Percentiles rank a stretch among this genome's conserved stretches.
Evolutionary conservation across 2,113 vertebrate genomes (phyloP).

Genomic region (Nettapus auritus): DNA sequence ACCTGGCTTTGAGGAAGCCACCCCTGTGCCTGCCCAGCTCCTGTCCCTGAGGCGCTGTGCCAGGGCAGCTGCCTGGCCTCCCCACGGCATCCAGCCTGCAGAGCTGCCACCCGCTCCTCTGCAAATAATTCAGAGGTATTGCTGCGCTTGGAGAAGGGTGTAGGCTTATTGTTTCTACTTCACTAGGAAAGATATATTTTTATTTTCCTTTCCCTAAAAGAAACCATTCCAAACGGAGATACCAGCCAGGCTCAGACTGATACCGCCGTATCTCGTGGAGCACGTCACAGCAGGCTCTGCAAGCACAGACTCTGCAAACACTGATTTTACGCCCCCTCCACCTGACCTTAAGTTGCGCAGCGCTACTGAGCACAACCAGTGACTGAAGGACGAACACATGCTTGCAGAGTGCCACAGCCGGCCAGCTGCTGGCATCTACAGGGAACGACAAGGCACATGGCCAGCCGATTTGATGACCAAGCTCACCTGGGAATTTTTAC

Average conservation of each 20-base stretch:
- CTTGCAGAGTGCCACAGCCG: background rate
- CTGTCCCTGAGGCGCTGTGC: background rate
- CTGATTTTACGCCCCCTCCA: background rate
- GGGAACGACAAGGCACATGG: background rate
- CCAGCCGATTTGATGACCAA: background rate
- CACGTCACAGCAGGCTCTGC: background rate
- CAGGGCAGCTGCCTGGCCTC: background rate
- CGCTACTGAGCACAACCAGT: accelerated
- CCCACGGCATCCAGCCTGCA: background rate
- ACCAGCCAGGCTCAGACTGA: background rate
- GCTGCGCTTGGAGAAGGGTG: background rate
- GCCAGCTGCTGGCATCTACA: background rate
- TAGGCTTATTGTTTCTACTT: background rate
- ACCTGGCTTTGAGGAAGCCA: background rate
- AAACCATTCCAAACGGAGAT: background rate
- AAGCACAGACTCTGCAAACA: background rate
- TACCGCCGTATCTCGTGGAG: background rate
- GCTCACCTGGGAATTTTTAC: background rate
- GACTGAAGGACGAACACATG: background rate
- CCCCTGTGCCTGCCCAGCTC: background rate
- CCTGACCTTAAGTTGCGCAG: accelerated
- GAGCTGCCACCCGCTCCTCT: background rate
- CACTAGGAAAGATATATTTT: background rate
- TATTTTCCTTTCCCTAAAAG: background rate
- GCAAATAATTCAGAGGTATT: background rate